Percentiles rank a stretch among this genome's conserved stretches.
These are phyloP conservation scores for Chaetogeoica ovagalla DNA, from an alignment of 2,888 invertebrate genomes.

Conservation along the genomic window DNA sequence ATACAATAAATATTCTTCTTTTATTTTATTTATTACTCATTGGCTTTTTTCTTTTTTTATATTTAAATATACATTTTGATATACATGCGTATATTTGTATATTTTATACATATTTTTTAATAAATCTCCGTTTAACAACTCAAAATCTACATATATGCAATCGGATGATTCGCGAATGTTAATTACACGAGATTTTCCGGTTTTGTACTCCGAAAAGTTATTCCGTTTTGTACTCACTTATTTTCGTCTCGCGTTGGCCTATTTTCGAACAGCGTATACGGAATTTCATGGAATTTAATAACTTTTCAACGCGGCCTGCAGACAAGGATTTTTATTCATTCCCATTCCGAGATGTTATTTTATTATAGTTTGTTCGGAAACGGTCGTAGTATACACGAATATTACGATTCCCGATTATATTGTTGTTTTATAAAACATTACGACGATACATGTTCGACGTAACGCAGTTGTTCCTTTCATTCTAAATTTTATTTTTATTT, in stretches of 20 bases:
- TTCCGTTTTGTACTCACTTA: too few species aligned
- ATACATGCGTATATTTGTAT: too few species aligned
- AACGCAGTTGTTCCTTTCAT: not conserved
- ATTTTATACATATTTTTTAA: too few species aligned
- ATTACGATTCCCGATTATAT: slow-evolving; percentile 3
- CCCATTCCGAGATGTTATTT: not conserved
- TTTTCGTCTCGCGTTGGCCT: not conserved
- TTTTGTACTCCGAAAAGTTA: too few species aligned
- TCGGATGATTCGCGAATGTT: too few species aligned
- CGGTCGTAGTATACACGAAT: not conserved
- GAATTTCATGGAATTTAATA: slow-evolving; percentile 4
- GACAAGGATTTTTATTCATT: not conserved
- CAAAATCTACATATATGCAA: too few species aligned
- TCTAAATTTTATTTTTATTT: not conserved
- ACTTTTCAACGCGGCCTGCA: not conserved
- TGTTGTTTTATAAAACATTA: not conserved
- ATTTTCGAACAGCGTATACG: not conserved
- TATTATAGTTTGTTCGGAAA: slow-evolving; percentile 12
- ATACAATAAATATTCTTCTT: too few species aligned
- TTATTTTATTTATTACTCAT: too few species aligned
- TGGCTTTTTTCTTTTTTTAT: too few species aligned
- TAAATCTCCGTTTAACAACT: too few species aligned
- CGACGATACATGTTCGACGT: not conserved
- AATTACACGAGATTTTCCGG: too few species aligned
- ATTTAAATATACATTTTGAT: too few species aligned